Evolutionary conservation across 1,140 invertebrate species (phyloP).

Genomic region (Hormaphis cornu): DNA sequence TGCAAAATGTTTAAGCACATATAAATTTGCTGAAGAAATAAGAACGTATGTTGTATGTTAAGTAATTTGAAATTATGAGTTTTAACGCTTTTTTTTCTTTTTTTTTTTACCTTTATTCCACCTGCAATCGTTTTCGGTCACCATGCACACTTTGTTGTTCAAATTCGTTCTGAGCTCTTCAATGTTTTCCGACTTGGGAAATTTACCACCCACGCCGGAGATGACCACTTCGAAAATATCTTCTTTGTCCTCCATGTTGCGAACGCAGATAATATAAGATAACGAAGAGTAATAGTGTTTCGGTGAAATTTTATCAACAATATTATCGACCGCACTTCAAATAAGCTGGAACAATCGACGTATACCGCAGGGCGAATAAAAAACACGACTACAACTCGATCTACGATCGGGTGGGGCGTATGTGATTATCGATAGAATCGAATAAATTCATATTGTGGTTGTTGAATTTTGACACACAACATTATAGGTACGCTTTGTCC

Average conservation of each 20-base stretch:
- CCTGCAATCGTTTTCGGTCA: slow-evolving; percentile 48
- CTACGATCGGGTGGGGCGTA: neutral
- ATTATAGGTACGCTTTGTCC: neutral
- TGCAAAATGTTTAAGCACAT: too few species aligned
- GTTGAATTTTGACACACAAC: neutral
- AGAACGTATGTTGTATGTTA: too few species aligned
- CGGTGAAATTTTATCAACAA: neutral
- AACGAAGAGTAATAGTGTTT: neutral
- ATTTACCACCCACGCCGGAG: slow-evolving; percentile 53
- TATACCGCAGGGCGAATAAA: neutral
- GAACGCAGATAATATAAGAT: neutral
- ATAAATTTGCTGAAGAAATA: too few species aligned
- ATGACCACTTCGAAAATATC: slow-evolving; percentile 46
- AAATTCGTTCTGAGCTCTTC: slow-evolving; percentile 51
- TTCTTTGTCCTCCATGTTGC: slow-evolving; percentile 19
- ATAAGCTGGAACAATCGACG: neutral
- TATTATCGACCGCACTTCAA: neutral
- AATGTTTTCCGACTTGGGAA: slow-evolving; percentile 52
- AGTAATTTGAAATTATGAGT: too few species aligned
- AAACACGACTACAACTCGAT: neutral
- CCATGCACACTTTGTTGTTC: slow-evolving; percentile 49
- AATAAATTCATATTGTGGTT: neutral
- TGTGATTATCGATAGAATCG: slow-evolving; percentile 16
- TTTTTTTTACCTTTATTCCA: slow-evolving; percentile 54
- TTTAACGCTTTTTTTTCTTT: too few species aligned